Base-by-base conservation (phyloP, 2,797 vertebrate genomes). In the Tenualosa ilisha region DNA sequence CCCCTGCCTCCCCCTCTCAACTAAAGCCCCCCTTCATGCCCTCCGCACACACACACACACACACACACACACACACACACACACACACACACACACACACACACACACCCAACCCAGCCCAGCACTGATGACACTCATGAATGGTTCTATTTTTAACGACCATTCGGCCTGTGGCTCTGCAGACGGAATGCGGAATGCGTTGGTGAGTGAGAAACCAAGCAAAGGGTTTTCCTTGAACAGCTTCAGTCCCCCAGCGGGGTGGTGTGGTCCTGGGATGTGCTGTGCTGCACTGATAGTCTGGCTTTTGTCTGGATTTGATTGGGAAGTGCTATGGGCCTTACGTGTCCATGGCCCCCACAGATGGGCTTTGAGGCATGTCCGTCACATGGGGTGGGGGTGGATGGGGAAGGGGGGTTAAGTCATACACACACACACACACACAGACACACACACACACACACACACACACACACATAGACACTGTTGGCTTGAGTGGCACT, bases 281-380 rank as follows among this genome's bases (percentile, higher is more conserved):
- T 72, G 11, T 37, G 68, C 37, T 43, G 15, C 15, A 40, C 15
- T 79, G 72, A 79, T 37, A 37, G 37, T 79, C 72, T 88, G 72
- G 53, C 43, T 46, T 83, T 68, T 54, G 72, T 85, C 81, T 20
- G 84, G 83, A 85, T 53, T 65, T 43, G 40, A 20, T 79, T 56
- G 20, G 40, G 72, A 20, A 46, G 72, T 79, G n/a, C 53, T 75
- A 83, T 83, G 79, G 72, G 40, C 37, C 61, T 88, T 82, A 81
- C 82, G 9, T 68, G 81, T 87, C 72, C 37, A 59, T 13, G 24
- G 72, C 72, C 63, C 65, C 59, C 72, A 83, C 82, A 87, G 86
- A 87, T 85, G 86, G 81, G 82, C 85, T 84, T 81, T 82, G 54
- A 82, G 53, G 85, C 40, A 83, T 86, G 82, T 87, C 85, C 81